Base-by-base conservation (phyloP, 2,888 invertebrate species). In the Sarcophaga caerulescens region DNA sequence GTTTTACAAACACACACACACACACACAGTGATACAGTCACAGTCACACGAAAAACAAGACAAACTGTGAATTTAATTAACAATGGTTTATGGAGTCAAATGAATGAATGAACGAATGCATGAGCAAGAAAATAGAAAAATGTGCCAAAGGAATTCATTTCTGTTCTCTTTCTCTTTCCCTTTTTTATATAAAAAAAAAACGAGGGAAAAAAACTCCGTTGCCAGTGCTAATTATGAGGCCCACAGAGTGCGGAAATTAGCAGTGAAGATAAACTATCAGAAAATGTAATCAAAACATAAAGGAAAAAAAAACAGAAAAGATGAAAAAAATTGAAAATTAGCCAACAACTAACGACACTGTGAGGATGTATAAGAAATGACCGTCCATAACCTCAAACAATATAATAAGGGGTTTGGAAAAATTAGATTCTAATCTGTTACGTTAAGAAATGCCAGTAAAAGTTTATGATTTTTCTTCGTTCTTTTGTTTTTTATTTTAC, bases 31-130 rank as follows among this genome's bases (percentile, higher is more conserved):
- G 6, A 21, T 5, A 76, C 44, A 44, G 3, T 5, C 6, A n/a
- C 47, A 57, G 23, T 66, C 60, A 19, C 60, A 21, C 60, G 10
- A 19, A 71, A 60, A 11, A 66, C 14, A 76, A 66, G 74, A 77
- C 77, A 80, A 69, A 85, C 79, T 77, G 69, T 82, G 77, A 80
- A 87, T 87, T 87, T 85, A 87, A 85, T 85, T 87, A 86, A 75
- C 81, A 68, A 25, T 66, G 79, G 65, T 80, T 75, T 84, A 70
- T 79, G 60, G 35, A 84, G 63, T 81, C 62, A 57, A 84, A 65
- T 66, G 17, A 60, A 68, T 19, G 11, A 70, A 78, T 62, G 66
- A 74, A 78, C 35, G 21, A 62, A 66, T 52, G 52, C 52, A 52
- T 12, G 17, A 52, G 52, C 52, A 4, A 52, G 10, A 52, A 4